These are phyloP conservation scores for Cervus canadensis DNA, from an alignment of 2,113 vertebrate genomes.

Conservation along the genomic window DNA sequence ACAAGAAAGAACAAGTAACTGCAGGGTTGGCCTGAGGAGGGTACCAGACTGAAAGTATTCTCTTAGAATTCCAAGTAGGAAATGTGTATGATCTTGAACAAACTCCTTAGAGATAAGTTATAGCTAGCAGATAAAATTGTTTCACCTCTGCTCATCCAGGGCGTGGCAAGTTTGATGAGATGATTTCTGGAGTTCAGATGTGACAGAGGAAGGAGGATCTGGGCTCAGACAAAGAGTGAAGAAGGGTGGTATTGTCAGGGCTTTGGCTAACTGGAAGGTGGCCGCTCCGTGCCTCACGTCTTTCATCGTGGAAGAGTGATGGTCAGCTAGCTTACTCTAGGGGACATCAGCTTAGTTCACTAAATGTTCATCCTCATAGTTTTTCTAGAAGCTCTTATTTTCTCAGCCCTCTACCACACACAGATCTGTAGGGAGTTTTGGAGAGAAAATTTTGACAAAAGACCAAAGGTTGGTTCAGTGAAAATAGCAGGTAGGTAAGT, in stretches of 20 bases:
- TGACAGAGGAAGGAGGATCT: neutral
- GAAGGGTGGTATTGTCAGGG: neutral
- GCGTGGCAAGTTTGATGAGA: fast-evolving
- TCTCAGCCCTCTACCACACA: neutral
- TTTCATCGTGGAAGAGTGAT: neutral
- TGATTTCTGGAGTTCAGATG: neutral
- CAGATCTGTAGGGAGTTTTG: neutral
- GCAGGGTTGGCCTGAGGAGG: neutral
- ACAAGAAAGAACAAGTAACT: neutral
- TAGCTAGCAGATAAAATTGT: neutral
- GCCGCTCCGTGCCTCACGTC: neutral
- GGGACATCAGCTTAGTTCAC: neutral
- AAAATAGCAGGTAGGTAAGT: neutral
- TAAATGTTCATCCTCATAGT: neutral
- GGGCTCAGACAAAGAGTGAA: neutral
- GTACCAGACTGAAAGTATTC: neutral
- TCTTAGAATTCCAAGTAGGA: neutral
- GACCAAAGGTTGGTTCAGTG: neutral
- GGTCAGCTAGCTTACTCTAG: neutral
- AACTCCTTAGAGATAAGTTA: neutral
- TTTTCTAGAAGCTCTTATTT: neutral
- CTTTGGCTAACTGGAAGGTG: neutral
- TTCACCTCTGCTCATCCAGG: neutral
- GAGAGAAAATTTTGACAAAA: constrained; percentile 15
- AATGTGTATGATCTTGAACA: neutral